Base-by-base conservation (phyloP, 1,140 invertebrate species). In the Ctenoplectra terminalis region DNA sequence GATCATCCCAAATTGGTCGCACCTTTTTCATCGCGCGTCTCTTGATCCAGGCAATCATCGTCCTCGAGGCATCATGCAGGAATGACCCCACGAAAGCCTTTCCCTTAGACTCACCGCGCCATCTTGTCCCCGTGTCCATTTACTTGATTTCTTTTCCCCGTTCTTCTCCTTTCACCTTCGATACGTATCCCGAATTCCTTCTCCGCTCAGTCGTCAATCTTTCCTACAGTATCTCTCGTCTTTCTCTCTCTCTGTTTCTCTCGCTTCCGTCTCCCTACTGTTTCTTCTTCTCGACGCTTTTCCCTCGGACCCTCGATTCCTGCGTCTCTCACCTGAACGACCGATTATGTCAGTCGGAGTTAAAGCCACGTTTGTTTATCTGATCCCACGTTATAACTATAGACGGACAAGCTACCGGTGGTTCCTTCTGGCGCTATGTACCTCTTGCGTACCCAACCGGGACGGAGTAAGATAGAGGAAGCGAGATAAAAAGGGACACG, bases 341-440 rank as follows among this genome's bases (percentile, higher is more conserved):
- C 88, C 87, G 91, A 92, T 92, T 92, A 91, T 91, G 91, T 92
- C 90, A 88, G 87, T 80, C 82, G 82, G 81, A 88, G 82, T 90
- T 90, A 90, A 88, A 74, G 85, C 79, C 85, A 81, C 89, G 89
- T 91, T 91, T 90, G 90, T 91, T 91, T 90, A 91, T 92, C 90
- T 90, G 91, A 92, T 92, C 86, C 63, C 82, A 86, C 85, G 88
- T 90, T 90, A 91, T 90, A 91, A 92, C 87, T 89, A 89, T 88
- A 83, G 83, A 76, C 85, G 63, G 78, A 83, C 90, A 87, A 83
- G 90, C 90, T 88, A 90, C 89, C 69, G 77, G 73, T 85, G 75
- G 87, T 82, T 84, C 81, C 84, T 87, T 78, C 74, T 29, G 66
- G 88, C 84, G 86, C 86, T 88, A 70, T 48, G 61, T 48, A 31